Evolutionary conservation across 2,888 invertebrate species (phyloP), one percentile per base, ranked within the genome.

Genomic region (Strigamia maritima): DNA sequence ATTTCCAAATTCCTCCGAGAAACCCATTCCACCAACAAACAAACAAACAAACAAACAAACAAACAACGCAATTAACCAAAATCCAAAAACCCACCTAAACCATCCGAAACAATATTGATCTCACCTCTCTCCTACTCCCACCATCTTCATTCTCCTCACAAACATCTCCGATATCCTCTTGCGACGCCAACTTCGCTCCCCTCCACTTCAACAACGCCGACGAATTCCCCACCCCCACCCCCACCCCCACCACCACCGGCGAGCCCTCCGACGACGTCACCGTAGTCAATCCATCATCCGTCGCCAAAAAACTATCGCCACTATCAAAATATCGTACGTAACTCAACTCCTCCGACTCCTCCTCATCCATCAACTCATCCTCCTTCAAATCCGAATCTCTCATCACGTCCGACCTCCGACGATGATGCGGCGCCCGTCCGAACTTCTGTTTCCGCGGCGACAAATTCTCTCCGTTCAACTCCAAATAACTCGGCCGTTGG

Each of bases 191-290:
- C 81, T 91, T 90, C 75, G 91, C 90, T 76, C 91, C 92, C 86
- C 93, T 93, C 92, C 93, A 93, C 87, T 92, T 93, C 83, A 91
- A 89, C 83, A 93, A 87, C 77, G 77, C 77, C 16, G 77, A 77
- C 16, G 77, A 77, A 16, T 77, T 8, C 75, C 79, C 49, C 16
- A 7, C 28, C 12, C 8, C 1, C n/a, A 2, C 8, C 16, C 54
- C 24, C 6, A n/a, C n/a, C 16, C 49, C 28, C 12, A n/a, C 1
- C n/a, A 2, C 8, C 16, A 77, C 24, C 6, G 77, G 77, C 4
- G 77, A 77, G 12, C 19, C 16, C 26, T 77, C 77, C 2, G 77
- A 77, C 16, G 77, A 77, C 26, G 77, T 77, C 12, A 76, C 44
- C 1, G 77, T 38, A 1, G 77, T 77, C 16, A 54, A 22, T 8